Evolutionary conservation across 2,888 invertebrate species (phyloP).

Genomic region (Diaperis boleti): DNA sequence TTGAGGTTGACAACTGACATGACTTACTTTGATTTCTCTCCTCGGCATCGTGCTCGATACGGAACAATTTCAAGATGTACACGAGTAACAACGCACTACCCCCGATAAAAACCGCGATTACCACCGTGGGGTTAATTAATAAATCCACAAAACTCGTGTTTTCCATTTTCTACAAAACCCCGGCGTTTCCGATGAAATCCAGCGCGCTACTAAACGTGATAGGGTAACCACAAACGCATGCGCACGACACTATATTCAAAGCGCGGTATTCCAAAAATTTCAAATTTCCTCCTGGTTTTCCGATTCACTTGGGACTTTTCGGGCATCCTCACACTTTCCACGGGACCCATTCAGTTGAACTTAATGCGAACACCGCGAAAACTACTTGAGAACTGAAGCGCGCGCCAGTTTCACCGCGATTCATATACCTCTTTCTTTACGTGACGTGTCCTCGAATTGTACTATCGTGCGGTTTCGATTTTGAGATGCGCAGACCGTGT

Average conservation of each 20-base stretch:
- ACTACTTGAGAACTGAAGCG: constrained; percentile 30
- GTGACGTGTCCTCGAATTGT: constrained; percentile 39
- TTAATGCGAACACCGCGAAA: constrained; percentile 9
- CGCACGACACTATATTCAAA: constrained; percentile 5
- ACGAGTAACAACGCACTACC: constrained; percentile 57
- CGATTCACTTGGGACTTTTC: constrained; percentile 1
- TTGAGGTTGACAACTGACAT: not conserved
- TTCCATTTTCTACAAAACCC: constrained; percentile 52
- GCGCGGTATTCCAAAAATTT: constrained; percentile 27
- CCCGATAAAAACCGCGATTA: constrained; percentile 56
- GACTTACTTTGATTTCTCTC: constrained; percentile 54
- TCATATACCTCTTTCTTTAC: constrained; percentile 33
- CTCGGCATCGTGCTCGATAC: constrained; percentile 50
- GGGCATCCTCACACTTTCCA: constrained; percentile 27
- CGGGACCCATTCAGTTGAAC: constrained; percentile 5
- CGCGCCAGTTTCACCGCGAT: constrained; percentile 33
- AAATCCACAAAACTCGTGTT: constrained; percentile 58
- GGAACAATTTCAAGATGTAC: constrained; percentile 58
- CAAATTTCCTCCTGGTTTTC: constrained; percentile 26
- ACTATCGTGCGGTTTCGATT: constrained; percentile 25
- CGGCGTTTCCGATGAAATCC: constrained; percentile 30
- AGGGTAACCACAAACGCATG: constrained; percentile 17
- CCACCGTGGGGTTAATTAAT: constrained; percentile 53
- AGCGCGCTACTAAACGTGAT: constrained; percentile 27
- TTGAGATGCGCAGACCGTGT: constrained; percentile 16